These are phyloP conservation scores for Bagarius yarrelli DNA, from an alignment of 2,113 vertebrate genomes.

Conservation along the genomic window DNA sequence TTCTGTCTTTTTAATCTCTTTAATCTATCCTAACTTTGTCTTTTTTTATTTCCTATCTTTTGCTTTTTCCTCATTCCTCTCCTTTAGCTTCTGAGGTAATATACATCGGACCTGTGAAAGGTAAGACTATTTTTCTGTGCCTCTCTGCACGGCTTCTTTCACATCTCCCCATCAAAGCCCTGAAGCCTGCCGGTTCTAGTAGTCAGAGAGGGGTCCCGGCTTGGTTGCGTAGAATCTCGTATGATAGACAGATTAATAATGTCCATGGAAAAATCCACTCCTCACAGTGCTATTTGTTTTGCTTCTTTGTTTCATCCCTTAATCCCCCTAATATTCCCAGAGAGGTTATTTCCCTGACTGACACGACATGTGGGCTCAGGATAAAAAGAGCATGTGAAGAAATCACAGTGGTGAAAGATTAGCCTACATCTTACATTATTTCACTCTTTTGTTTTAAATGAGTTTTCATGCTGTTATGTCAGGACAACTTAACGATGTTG, in stretches of 20 bases:
- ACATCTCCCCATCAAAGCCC: constrained; percentile 17
- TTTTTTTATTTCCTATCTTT: constrained; percentile 60
- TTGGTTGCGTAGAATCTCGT: constrained; percentile 20
- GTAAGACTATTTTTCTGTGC: constrained; percentile 80
- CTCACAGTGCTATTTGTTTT: constrained; percentile 26
- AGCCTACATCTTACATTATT: background rate
- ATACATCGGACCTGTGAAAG: constrained; percentile 99
- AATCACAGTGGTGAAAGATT: background rate
- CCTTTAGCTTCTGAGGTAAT: constrained; percentile 95
- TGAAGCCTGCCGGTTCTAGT: constrained; percentile 25
- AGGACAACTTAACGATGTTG: background rate
- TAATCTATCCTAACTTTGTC: constrained; percentile 55
- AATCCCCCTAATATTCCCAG: background rate
- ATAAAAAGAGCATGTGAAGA: background rate
- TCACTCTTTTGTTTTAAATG: background rate
- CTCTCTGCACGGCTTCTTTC: constrained; percentile 64
- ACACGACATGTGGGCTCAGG: constrained; percentile 8
- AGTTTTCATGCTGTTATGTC: background rate
- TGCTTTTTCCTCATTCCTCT: constrained; percentile 64
- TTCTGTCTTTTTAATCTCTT: constrained; percentile 62
- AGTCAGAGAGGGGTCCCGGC: background rate
- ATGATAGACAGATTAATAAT: constrained; percentile 24
- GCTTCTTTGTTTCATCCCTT: background rate
- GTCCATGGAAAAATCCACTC: background rate
- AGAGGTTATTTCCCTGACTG: background rate